Evolutionary conservation across 2,113 vertebrate genomes (phyloP).

Genomic region (Marcusenius ussheri): DNA sequence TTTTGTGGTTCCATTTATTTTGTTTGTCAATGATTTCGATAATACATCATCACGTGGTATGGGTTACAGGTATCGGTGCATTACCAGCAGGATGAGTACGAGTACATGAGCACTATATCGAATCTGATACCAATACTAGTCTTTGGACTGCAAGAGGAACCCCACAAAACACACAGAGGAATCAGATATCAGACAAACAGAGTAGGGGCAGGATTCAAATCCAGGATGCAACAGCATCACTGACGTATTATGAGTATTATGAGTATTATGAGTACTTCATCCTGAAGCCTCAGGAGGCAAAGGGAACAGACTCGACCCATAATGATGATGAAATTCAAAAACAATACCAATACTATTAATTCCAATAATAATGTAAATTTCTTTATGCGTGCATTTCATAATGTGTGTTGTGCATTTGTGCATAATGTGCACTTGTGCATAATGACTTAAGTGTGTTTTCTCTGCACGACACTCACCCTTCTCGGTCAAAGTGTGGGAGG

Average conservation of each 20-base stretch:
- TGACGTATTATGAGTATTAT: not conserved
- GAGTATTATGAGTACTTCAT: not conserved
- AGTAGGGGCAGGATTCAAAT: not conserved
- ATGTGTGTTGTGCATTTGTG: too few species aligned
- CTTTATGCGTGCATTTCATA: too few species aligned
- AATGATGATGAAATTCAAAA: too few species aligned
- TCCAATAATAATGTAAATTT: too few species aligned
- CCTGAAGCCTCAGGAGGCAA: not conserved
- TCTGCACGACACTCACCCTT: constrained; percentile 68
- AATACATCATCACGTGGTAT: not conserved
- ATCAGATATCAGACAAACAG: not conserved
- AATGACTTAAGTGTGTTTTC: too few species aligned
- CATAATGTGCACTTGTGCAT: too few species aligned
- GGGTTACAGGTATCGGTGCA: not conserved
- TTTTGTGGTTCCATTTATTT: too few species aligned
- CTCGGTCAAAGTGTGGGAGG: constrained; percentile 84
- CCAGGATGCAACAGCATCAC: not conserved
- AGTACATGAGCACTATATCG: not conserved
- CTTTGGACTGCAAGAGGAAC: not conserved
- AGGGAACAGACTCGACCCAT: too few species aligned
- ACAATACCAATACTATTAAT: too few species aligned
- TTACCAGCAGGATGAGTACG: not conserved
- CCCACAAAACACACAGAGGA: not conserved
- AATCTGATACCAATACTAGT: not conserved
- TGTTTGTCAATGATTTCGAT: not conserved